These are phyloP conservation scores for Diachrysia chrysitis DNA, from an alignment of 2,888 invertebrate genomes.

Conservation along the genomic window DNA sequence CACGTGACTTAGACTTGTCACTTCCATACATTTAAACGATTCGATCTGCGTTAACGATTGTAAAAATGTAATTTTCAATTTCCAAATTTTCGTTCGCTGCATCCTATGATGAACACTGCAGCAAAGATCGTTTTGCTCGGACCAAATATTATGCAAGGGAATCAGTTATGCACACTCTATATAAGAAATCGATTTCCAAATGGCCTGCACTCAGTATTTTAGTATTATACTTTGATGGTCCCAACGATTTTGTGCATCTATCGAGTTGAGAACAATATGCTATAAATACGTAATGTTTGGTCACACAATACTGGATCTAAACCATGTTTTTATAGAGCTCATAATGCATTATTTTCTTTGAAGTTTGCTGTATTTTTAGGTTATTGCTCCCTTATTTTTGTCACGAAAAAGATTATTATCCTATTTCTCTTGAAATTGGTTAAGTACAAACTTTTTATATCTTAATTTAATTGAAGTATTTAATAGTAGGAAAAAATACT, in stretches of 20 bases:
- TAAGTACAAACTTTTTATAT: too few species aligned
- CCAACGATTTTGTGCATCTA: background rate
- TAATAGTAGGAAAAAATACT: too few species aligned
- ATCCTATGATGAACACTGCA: slow-evolving; percentile 24
- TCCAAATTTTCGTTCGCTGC: background rate
- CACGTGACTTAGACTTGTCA: too few species aligned
- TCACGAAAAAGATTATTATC: background rate
- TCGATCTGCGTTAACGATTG: too few species aligned
- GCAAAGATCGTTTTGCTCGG: slow-evolving; percentile 43
- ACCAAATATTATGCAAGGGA: slow-evolving; percentile 63
- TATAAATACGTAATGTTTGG: background rate
- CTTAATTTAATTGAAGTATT: too few species aligned
- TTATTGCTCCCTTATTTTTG: background rate
- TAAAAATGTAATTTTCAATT: too few species aligned
- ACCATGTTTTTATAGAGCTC: background rate
- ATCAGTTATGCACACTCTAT: slow-evolving; percentile 60
- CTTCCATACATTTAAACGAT: too few species aligned
- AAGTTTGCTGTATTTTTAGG: too few species aligned
- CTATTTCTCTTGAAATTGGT: too few species aligned
- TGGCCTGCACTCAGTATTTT: slow-evolving; percentile 23
- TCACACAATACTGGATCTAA: background rate
- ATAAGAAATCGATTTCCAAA: slow-evolving; percentile 52
- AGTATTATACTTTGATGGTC: slow-evolving; percentile 13
- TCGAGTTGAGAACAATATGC: background rate
- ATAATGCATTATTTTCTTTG: too few species aligned